A percentile compares a stretch with the other conserved stretches of the same genome.
Evolutionary conservation across 2,888 invertebrate species (phyloP).

Genomic region (Hydrotaea cyrtoneurina): DNA sequence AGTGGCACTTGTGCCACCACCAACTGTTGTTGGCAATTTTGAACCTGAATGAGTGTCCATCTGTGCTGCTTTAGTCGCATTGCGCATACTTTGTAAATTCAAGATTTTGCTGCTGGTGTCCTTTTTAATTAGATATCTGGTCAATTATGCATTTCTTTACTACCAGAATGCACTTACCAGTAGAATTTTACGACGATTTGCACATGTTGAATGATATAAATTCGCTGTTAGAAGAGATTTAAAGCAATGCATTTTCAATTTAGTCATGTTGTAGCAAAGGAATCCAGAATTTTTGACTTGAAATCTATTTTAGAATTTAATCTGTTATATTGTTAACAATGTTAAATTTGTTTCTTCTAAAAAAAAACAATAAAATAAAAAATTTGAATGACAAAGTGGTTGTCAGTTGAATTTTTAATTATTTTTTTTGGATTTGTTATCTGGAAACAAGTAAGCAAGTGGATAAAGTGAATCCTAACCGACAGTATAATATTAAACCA

Average conservation of each 20-base stretch:
- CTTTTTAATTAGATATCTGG: background rate
- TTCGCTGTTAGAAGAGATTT: background rate
- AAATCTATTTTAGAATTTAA: background rate
- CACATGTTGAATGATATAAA: background rate
- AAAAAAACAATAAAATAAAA: no score
- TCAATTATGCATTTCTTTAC: background rate
- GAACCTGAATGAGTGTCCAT: no score
- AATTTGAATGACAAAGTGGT: no score
- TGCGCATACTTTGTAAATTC: background rate
- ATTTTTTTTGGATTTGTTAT: no score
- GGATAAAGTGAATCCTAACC: no score
- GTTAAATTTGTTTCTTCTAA: no score
- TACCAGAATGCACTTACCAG: background rate
- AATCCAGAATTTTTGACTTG: no score
- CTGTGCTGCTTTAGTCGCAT: background rate
- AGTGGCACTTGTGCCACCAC: slow-evolving; percentile 95
- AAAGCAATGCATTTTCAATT: background rate
- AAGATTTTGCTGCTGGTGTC: background rate
- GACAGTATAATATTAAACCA: no score
- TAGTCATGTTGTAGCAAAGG: background rate
- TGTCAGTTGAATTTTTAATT: no score
- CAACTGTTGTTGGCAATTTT: slow-evolving; percentile 83
- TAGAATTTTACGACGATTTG: background rate
- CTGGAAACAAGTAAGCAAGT: no score
- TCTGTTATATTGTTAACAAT: no score